Percentiles rank a stretch among this genome's conserved stretches.
Evolutionary conservation across 2,797 vertebrate species (phyloP).

Genomic region (Karalla daura): DNA sequence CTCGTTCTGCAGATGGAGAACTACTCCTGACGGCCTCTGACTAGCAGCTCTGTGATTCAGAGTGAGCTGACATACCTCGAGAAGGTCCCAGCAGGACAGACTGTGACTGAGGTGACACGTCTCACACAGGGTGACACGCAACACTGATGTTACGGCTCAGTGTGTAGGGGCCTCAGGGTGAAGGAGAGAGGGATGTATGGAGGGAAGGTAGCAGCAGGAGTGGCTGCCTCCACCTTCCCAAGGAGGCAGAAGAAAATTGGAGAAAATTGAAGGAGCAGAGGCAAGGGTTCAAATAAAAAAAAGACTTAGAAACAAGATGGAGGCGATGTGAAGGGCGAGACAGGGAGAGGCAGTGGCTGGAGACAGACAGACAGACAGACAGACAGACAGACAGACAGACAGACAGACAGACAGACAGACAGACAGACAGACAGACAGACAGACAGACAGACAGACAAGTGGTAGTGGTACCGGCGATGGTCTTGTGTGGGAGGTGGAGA

Average conservation of each 20-base stretch:
- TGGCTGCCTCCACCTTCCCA: no score
- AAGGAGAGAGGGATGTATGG: not conserved
- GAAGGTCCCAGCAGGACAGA: slow-evolving; percentile 19
- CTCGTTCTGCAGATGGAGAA: no score
- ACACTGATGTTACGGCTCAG: slow-evolving; percentile 11
- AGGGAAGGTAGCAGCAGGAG: not conserved
- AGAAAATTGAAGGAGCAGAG: not conserved
- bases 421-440: slow-evolving; percentile 29
- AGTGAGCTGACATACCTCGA: slow-evolving; percentile 13
- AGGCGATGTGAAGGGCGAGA: slow-evolving; percentile 6
- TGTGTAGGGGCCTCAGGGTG: slow-evolving; percentile 6
- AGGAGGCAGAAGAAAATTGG: not conserved
- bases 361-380: slow-evolving; percentile 1
- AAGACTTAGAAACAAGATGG: not conserved
- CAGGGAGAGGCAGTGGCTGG: not conserved
- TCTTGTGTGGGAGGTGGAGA: slow-evolving; percentile 55
- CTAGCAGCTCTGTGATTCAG: not conserved
- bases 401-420: slow-evolving; percentile 10
- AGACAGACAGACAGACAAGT: slow-evolving; percentile 13
- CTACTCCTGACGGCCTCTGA: no score
- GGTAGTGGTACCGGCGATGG: slow-evolving; percentile 34
- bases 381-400: not conserved
- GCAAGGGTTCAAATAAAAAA: not conserved
- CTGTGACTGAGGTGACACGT: slow-evolving; percentile 19
- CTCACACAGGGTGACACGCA: not conserved